Base-by-base conservation (phyloP, 2,888 invertebrate genomes). In the Heliconius erato region DNA sequence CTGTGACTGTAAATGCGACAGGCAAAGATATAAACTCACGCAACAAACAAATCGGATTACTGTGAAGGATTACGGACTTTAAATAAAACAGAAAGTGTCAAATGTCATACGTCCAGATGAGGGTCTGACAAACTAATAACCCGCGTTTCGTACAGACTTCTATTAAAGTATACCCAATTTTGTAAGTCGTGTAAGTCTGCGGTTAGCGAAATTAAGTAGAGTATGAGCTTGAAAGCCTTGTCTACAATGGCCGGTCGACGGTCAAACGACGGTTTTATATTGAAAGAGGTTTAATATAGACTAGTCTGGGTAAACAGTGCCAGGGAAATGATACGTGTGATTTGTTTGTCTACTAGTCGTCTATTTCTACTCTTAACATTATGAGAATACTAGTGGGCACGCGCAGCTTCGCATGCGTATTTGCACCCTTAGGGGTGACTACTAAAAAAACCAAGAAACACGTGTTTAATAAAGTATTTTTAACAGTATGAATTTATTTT, bases 101-200 rank as follows among this genome's bases (percentile, higher is more conserved):
- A 83, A 81, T 74, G 83, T 82, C 80, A 81, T 72, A 81, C 35
- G 59, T 54, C 63, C 71, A 82, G 87, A 86, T 85, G 84, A 86
- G 86, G 85, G 86, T 85, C 83, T 85, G 87, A 85, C 87, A 87
- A 84, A 85, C 81, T 85, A 86, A 86, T 85, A 85, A 84, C 79
- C 79, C 54, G 72, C 77, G 44, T 40, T 81, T 59, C 59, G 69
- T 35, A 54, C 67, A 54, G 59, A n/a, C 74, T 65, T 54, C 81
- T 67, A 81, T 81, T 77, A 81, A 77, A 76, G 69, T 77, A 77
- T 69, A 69, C 40, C 69, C 59, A 68, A 81, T 74, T 74, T 74
- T 26, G 49, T 77, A 69, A 69, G 32, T 54, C 67, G 54, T 80
- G 68, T 59, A 59, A 68, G 80, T 32, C 40, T 54, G 68, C 54